These are phyloP conservation scores for Helogale parvula DNA, from an alignment of 2,113 vertebrate species.

Conservation along the genomic window DNA sequence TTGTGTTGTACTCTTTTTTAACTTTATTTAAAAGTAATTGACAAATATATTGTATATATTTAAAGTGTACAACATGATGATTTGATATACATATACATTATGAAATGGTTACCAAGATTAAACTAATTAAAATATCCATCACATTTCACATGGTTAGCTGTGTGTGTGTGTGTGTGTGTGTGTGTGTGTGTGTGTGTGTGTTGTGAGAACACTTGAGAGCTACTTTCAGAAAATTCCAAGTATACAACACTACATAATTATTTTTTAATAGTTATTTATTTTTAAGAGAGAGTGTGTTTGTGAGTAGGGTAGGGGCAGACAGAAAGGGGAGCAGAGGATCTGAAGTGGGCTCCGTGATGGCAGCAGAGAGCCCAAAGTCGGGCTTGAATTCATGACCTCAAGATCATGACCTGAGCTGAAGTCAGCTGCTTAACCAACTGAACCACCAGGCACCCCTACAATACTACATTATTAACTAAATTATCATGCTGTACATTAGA, in stretches of 20 bases:
- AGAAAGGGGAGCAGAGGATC: too few species aligned
- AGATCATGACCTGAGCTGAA: too few species aligned
- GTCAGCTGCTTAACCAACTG: too few species aligned
- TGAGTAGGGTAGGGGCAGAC: too few species aligned
- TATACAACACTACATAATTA: too few species aligned
- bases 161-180: not conserved
- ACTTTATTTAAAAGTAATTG: not conserved
- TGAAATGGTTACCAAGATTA: not conserved
- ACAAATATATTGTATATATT: not conserved
- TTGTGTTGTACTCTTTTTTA: not conserved
- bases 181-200: not conserved
- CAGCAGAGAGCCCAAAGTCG: too few species aligned
- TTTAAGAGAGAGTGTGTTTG: too few species aligned
- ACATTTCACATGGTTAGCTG: not conserved
- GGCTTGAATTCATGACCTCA: too few species aligned
- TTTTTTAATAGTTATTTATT: too few species aligned
- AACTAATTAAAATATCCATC: not conserved
- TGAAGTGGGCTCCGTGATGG: too few species aligned
- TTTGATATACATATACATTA: not conserved
- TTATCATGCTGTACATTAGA: not conserved
- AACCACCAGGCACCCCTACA: not conserved
- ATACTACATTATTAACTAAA: not conserved
- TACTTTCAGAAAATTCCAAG: not conserved
- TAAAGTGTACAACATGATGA: not conserved
- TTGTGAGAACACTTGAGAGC: not conserved